Percentiles rank a stretch among this genome's conserved stretches.
Evolutionary conservation across 2,113 vertebrate species (phyloP).

Genomic region (Thalassoma bifasciatum): DNA sequence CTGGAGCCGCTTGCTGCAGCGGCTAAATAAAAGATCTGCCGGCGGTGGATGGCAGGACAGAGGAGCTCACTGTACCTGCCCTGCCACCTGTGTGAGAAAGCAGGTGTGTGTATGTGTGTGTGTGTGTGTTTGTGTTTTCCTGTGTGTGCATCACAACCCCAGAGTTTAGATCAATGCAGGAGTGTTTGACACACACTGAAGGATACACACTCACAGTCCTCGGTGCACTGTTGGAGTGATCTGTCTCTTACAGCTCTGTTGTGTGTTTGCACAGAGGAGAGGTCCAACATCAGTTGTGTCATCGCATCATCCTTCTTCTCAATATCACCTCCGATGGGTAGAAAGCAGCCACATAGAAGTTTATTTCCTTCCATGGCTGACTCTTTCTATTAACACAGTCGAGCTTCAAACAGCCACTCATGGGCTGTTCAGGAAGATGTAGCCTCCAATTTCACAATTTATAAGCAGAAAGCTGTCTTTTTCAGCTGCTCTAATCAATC

Average conservation of each 20-base stretch:
- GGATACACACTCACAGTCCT: conserved; percentile 19
- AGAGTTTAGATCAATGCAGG: conserved; percentile 72
- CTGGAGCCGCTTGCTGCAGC: conserved; percentile 84
- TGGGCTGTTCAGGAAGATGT: neutral
- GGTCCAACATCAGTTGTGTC: neutral
- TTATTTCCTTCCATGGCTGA: neutral
- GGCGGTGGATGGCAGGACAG: conserved; percentile 66
- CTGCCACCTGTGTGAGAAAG: conserved; percentile 69
- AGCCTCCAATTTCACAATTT: neutral
- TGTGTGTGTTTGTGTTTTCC: conserved; percentile 38
- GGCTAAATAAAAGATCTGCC: conserved; percentile 87
- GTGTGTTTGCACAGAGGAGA: conserved; percentile 36
- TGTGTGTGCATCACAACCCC: conserved; percentile 37
- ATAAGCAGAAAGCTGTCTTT: too few species aligned
- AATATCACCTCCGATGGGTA: too few species aligned
- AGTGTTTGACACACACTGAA: conserved; percentile 56
- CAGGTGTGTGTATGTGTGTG: conserved; percentile 45
- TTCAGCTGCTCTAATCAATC: neutral
- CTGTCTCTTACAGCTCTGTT: conserved; percentile 40
- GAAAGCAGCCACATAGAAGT: too few species aligned
- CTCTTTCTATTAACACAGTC: too few species aligned
- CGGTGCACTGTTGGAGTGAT: conserved; percentile 30
- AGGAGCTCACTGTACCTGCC: conserved; percentile 54
- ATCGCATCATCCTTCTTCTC: conserved; percentile 2
- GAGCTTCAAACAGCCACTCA: too few species aligned